These are phyloP conservation scores for Spilogale gracilis DNA, from an alignment of 2,113 vertebrate species.

Conservation along the genomic window DNA sequence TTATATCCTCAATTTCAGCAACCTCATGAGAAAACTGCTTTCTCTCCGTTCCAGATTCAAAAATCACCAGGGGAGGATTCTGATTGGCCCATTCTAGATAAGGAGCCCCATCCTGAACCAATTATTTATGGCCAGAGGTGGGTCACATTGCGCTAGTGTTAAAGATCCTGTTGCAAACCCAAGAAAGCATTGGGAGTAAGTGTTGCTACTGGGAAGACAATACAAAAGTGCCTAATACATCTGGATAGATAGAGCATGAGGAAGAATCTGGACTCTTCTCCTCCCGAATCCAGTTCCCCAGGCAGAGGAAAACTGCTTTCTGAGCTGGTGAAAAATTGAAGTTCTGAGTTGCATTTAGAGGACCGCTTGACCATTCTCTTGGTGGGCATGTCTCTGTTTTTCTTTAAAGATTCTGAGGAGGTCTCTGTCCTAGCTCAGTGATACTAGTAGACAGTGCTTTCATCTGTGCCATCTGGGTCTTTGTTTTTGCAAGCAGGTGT, in stretches of 20 bases:
- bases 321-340: neutral
- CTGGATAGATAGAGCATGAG: neutral
- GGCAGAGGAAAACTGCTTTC: neutral
- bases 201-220: neutral
- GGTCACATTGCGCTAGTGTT: neutral
- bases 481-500: slow-evolving; percentile 80
- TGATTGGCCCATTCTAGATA: slow-evolving; percentile 3
- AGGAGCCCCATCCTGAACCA: neutral
- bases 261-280: neutral
- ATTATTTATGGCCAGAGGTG: neutral
- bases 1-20: neutral
- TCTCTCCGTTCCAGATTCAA: neutral
- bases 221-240: neutral
- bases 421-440: neutral
- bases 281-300: neutral
- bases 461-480: slow-evolving; percentile 63
- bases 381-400: neutral
- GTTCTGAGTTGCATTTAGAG: neutral
- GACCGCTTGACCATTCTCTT: neutral
- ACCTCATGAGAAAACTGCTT: neutral
- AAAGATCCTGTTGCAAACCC: neutral
- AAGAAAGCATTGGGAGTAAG: neutral
- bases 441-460: slow-evolving; percentile 21
- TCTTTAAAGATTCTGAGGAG: neutral
- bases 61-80: slow-evolving; percentile 7